These are phyloP conservation scores for Scaptomyza flava DNA, from an alignment of 2,888 invertebrate genomes.

Conservation along the genomic window DNA sequence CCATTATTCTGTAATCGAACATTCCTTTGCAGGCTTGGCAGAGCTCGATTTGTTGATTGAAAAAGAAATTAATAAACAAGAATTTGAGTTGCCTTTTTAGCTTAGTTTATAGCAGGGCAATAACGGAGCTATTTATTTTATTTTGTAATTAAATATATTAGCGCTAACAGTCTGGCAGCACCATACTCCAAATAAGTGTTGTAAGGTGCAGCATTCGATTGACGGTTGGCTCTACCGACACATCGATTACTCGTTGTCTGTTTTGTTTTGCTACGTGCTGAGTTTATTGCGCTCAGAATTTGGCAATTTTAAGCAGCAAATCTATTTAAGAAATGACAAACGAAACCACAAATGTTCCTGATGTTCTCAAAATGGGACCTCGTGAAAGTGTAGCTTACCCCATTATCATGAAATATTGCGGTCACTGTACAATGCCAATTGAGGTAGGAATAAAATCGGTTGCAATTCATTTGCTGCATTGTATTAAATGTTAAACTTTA, in stretches of 20 bases:
- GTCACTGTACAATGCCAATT: constrained; percentile 97
- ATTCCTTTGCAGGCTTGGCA: too few relatives aligned
- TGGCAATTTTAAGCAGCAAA: constrained; percentile 16
- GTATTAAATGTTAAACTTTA: background rate
- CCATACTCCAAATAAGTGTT: constrained; percentile 1
- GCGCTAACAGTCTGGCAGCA: constrained; percentile 8
- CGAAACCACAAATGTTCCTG: constrained; percentile 86
- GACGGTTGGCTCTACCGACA: background rate
- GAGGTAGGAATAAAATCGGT: constrained; percentile 86
- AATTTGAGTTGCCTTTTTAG: too few relatives aligned
- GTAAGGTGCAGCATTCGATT: background rate
- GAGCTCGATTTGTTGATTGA: too few relatives aligned
- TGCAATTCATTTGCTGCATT: background rate
- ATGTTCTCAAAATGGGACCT: constrained; percentile 87
- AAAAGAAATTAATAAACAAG: too few relatives aligned
- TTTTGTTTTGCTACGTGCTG: constrained; percentile 15
- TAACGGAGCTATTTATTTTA: too few relatives aligned
- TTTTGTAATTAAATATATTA: too few relatives aligned
- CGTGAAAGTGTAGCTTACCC: constrained; percentile 92
- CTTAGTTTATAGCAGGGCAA: too few relatives aligned
- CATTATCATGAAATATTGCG: constrained; percentile 93
- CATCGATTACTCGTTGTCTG: constrained; percentile 33
- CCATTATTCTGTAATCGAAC: too few relatives aligned
- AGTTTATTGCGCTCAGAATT: constrained; percentile 15
- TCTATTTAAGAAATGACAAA: constrained; percentile 85